Percentiles rank a stretch among this genome's conserved stretches.
These are phyloP conservation scores for Malurus splendens DNA, from an alignment of 2,797 vertebrate species.

Conservation along the genomic window DNA sequence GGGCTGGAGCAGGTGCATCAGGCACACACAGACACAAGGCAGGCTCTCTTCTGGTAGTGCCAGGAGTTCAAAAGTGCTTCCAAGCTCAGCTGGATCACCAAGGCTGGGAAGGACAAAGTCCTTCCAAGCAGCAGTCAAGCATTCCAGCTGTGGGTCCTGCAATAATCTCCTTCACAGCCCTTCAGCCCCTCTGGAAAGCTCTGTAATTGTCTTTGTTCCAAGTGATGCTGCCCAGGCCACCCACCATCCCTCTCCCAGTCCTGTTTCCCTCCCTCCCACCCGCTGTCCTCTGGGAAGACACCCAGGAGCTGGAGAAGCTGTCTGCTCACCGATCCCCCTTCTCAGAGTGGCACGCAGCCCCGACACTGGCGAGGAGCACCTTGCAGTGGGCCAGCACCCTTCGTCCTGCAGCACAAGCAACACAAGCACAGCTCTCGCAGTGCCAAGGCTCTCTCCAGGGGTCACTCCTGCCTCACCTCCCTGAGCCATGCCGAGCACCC, in stretches of 20 bases:
- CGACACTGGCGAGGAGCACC: constrained; percentile 85
- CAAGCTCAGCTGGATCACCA: background rate
- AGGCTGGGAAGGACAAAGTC: background rate
- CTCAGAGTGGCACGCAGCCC: constrained; percentile 92
- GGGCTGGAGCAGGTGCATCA: background rate
- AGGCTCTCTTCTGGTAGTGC: background rate
- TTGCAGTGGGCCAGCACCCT: constrained; percentile 81
- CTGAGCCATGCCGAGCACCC: fast-evolving
- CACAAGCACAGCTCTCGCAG: background rate
- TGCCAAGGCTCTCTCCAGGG: fast-evolving
- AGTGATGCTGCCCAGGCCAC: background rate
- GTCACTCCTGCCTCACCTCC: background rate
- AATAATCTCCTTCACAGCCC: background rate
- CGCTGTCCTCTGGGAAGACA: fast-evolving
- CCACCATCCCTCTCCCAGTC: background rate
- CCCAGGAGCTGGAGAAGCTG: background rate
- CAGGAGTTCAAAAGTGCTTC: background rate
- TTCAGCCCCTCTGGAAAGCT: background rate
- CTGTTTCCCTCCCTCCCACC: background rate
- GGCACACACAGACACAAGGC: background rate
- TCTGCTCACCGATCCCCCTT: constrained; percentile 78
- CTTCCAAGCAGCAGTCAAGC: background rate
- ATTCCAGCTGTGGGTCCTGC: background rate
- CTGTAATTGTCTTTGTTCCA: background rate
- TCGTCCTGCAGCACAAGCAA: constrained; percentile 71